Base-by-base conservation (phyloP, 1,140 invertebrate genomes). In the Protaetia brevitarsis region DNA sequence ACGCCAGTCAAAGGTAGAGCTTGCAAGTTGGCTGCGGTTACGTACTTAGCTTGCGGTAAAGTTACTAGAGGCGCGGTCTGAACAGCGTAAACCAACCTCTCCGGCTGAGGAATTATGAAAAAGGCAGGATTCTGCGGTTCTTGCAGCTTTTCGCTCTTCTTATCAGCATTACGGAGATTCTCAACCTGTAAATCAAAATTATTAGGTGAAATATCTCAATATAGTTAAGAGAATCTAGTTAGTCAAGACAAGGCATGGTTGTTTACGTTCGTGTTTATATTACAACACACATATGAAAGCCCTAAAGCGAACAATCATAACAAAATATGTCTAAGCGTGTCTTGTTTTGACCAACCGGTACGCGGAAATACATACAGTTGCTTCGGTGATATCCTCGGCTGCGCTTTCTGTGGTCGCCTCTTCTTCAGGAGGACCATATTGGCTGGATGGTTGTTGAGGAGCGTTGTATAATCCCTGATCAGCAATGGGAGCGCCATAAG, bases 351-450 rank as follows among this genome's bases (percentile, higher is more conserved):
- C 16, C 21, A 29, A 21, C 6, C 19, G n/a, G n/a, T n/a, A n/a
- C n/a, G n/a, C n/a, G n/a, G n/a, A n/a, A 36, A 34, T 13, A 34
- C 21, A 16, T 59, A 36, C 60, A 8, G 29, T 29, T 29, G 26
- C 7, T 62, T 62, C 29, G 7, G 60, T 62, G 8, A 31, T 29
- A 16, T 59, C 57, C 30, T 31, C 31, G 26, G 60, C 31, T 6
- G 8, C 30, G 16, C 19, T 21, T 21, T 62, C 60, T 2, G 29
- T 30, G 16, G 29, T 62, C n/a, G 31, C 26, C 21, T 29, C 23
- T 3, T 27, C 29, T 61, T 36, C 37, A 11, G 69, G 69, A 23
- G 63, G 30, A 36, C 73, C 73, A 61, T 76, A 74, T 29, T 59
- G 11, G 1, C 13, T 11, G 2, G 26, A 0, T 13, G 57, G 57